Base-by-base conservation (phyloP, 2,888 invertebrate species). In the Antitype chi region DNA sequence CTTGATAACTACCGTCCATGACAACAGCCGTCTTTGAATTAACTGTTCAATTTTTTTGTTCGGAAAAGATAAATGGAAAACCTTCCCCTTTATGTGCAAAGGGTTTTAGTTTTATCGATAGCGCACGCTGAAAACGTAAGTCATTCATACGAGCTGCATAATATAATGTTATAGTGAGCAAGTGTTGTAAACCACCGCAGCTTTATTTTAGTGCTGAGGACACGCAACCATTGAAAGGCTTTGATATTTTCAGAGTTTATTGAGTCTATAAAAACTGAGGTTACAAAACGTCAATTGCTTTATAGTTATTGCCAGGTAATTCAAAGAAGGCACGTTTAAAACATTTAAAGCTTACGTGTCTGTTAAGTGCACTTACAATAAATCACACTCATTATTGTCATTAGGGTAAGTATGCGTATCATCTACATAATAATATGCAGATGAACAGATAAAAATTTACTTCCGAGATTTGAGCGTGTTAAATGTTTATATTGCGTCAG, bases 101-200 rank as follows among this genome's bases (percentile, higher is more conserved):
- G 94, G 95, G 94, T 91, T 91, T 91, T 90, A 93, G 96, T 96
- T 96, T 94, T 93, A 90, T 96, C 96, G 95, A 96, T 96, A 96
- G 86, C 87, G 89, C 90, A 70, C 55, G 57, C 81, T 89, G 89
- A 88, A 90, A 88, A 87, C 83, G 84, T 88, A 85, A 87, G 89
- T 89, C 90, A 90, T 90, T 86, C 87, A 89, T 89, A 86, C 80
- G 82, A 89, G 84, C 79, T 88, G 85, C 80, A 86, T 82, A 75
- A 81, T 79, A 70, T 82, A 86, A 81, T 87, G 81, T 83, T 85
- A 88, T 85, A 74, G 71, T 78, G 81, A 70, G 62, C 74, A 81
- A 85, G 82, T 84, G 85, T 87, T 83, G 73, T 80, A 81, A 85
- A 80, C 87, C 85, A 78, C 25, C 69, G 74, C 66, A 64, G 75